Percentiles rank a stretch among this genome's conserved stretches.
These are phyloP conservation scores for Oncorhynchus keta DNA, from an alignment of 2,113 vertebrate species.

Conservation along the genomic window DNA sequence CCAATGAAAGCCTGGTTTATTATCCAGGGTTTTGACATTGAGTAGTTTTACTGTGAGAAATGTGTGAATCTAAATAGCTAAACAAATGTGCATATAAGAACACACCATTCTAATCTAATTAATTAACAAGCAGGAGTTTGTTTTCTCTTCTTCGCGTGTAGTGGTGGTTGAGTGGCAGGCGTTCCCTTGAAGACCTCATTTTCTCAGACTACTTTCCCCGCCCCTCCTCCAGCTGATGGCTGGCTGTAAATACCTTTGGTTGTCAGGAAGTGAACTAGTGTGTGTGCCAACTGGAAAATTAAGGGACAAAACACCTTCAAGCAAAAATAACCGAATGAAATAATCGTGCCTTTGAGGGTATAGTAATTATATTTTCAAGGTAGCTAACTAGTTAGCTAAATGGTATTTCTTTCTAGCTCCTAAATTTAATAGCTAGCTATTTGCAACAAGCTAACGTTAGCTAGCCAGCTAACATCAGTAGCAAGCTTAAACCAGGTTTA, in stretches of 20 bases:
- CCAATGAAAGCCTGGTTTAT: no score
- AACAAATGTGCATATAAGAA: no score
- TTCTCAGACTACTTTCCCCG: conserved; percentile 8
- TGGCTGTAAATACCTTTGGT: conserved; percentile 47
- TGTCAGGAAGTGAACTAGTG: conserved; percentile 66
- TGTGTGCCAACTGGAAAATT: conserved; percentile 46
- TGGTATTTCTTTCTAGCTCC: not conserved
- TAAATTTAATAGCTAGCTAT: not conserved
- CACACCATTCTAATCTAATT: no score
- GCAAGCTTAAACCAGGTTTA: not conserved
- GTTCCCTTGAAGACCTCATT: not conserved
- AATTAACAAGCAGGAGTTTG: not conserved
- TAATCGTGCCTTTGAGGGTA: conserved; percentile 42
- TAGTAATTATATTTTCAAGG: conserved; percentile 5
- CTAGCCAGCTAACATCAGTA: no score
- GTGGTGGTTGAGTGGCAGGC: no score
- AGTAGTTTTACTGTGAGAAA: no score
- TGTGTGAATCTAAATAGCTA: no score
- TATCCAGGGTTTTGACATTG: no score
- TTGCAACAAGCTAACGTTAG: conserved; percentile 7
- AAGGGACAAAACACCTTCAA: conserved; percentile 25
- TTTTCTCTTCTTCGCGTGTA: not conserved
- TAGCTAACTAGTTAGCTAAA: not conserved
- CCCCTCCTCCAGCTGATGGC: conserved; percentile 71
- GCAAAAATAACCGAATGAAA: not conserved